Percentiles rank a stretch among this genome's conserved stretches.
phyloP scores from a whole-genome alignment of 2,888 invertebrate species.

The Eudasyphora cyanicolor region DNA sequence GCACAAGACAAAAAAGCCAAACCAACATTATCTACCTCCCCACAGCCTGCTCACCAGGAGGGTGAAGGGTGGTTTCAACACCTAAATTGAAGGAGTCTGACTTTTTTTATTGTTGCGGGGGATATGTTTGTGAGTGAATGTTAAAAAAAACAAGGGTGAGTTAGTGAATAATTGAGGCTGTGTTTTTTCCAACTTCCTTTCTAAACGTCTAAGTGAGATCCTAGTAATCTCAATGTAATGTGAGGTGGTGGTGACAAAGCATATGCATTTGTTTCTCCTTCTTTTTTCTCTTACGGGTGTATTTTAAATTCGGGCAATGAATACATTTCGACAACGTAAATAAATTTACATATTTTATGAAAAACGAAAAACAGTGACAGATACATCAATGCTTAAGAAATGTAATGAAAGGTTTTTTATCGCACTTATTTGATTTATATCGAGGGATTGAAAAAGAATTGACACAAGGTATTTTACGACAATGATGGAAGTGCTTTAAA shows the following conservation, averaged over 20 bases:
- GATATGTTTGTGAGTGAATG: no score
- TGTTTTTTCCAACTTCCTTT: not conserved
- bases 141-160: not conserved
- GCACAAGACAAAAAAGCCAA: not conserved
- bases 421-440: not conserved
- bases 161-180: not conserved
- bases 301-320: not conserved
- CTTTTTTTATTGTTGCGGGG: not conserved
- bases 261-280: not conserved
- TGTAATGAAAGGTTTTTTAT: not conserved
- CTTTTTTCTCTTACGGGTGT: not conserved
- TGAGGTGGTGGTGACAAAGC: not conserved
- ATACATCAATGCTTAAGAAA: not conserved
- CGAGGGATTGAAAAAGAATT: no score
- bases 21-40: not conserved
- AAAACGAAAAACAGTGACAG: not conserved
- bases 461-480: no score
- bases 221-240: not conserved
- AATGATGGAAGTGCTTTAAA: no score
- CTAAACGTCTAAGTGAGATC: not conserved
- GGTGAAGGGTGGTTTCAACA: not conserved
- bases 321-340: not conserved
- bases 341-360: slow-evolving; percentile 6
- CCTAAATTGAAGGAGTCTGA: not conserved
- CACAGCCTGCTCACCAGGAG: not conserved